Evolutionary conservation across 2,113 vertebrate species (phyloP), one percentile per base, ranked within the genome.

Genomic region (Apteryx owenii): DNA sequence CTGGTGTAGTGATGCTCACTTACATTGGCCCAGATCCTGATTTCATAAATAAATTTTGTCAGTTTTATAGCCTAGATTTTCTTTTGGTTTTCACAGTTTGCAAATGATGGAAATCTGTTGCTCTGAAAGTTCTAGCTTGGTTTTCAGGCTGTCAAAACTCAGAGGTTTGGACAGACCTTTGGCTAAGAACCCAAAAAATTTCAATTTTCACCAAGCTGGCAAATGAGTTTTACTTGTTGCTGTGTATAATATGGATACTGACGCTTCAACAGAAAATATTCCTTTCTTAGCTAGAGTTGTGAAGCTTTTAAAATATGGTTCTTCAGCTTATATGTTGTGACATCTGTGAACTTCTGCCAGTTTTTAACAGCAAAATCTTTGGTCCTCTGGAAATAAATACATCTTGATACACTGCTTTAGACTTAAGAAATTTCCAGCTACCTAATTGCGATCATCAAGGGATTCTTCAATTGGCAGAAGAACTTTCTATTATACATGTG

Each of bases 51-150:
- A 38, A 38, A 38, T 38, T 38, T 38, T 83, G 12, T 61, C 66
- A 44, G 51, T 77, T 93, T 84, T 81, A 70, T 20, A 90, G 60
- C 5, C 3, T 40, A 54, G 69, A 89, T 80, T 80, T 73, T 73
- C 51, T 54, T 54, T 54, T 8, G 28, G 18, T 73, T 73, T 91
- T 94, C 87, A 90, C 80, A 85, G 87, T 89, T 93, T 95, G 78
- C 44, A 88, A 93, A 88, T 73, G 88, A 69, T 87, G 76, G 68
- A 85, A 93, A 83, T 88, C 38, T 88, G 81, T 88, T 96, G 75
- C 89, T 95, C 89, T 93, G 73, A 91, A 91, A 72, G 15, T 65
- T 85, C 44, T 36, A 61, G 69, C 78, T 93, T 93, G 48, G 80
- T 93, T 88, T 80, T 72, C 70, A 91, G 66, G 38, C 75, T 95